Evolutionary conservation across 2,888 invertebrate species (phyloP).

Genomic region (Diabrotica balteata): DNA sequence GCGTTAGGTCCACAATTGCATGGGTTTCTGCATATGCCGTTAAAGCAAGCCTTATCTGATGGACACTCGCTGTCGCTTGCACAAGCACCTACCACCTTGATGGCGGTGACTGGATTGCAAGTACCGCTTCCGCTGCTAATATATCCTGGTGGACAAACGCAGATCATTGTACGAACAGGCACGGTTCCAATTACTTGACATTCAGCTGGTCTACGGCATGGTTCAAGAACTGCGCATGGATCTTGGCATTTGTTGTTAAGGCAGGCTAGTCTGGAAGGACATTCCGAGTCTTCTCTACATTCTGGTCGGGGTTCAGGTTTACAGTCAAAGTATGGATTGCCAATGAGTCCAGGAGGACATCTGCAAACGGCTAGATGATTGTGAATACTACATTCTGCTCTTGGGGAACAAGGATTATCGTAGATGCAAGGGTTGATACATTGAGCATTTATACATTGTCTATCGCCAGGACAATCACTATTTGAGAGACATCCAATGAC

Average conservation of each 20-base stretch:
- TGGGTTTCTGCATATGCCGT: constrained; percentile 81
- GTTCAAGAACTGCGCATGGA: constrained; percentile 79
- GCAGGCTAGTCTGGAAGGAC: constrained; percentile 81
- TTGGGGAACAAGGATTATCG: constrained; percentile 76
- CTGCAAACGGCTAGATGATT: constrained; percentile 87
- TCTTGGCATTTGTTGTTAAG: constrained; percentile 82
- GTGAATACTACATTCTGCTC: constrained; percentile 81
- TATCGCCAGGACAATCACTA: constrained; percentile 85
- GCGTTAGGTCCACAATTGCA: constrained; percentile 87
- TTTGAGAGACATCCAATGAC: constrained; percentile 86
- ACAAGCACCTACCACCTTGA: constrained; percentile 71
- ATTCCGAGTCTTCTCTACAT: constrained; percentile 83
- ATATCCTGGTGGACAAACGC: constrained; percentile 88
- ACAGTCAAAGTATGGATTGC: constrained; percentile 85
- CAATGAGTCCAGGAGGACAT: constrained; percentile 77
- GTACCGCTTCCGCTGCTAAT: constrained; percentile 83
- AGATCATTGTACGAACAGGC: constrained; percentile 88
- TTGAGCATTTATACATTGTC: constrained; percentile 84
- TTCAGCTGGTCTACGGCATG: constrained; percentile 80
- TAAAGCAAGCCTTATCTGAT: constrained; percentile 78
- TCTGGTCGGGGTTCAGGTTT: constrained; percentile 75
- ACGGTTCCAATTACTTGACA: constrained; percentile 83
- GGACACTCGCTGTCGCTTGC: constrained; percentile 80
- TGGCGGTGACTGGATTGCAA: constrained; percentile 75
- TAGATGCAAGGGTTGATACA: constrained; percentile 85